phyloP scores from a whole-genome alignment of 2,888 invertebrate species.

The Penaeus monodon region DNA sequence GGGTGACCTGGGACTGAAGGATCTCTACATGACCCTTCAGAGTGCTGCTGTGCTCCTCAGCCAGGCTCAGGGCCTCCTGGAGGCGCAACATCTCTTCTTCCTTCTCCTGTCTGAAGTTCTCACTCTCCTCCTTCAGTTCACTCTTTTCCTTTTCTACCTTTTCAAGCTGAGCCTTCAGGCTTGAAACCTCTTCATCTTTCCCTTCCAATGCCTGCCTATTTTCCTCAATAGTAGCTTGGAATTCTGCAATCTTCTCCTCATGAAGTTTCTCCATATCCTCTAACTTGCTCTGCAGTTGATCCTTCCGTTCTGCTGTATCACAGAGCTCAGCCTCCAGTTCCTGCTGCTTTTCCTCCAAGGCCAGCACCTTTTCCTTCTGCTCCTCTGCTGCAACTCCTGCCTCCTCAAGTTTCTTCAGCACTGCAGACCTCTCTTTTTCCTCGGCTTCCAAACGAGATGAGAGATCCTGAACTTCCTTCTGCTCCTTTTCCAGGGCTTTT shows the following conservation, averaged over 20 bases:
- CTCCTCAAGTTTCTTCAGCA: not conserved
- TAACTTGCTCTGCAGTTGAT: not conserved
- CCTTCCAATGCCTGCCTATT: not conserved
- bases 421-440: not conserved
- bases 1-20: constrained; percentile 19
- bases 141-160: not conserved
- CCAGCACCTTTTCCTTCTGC: not conserved
- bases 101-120: constrained; percentile 1
- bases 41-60: constrained; percentile 1
- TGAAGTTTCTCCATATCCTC: not conserved
- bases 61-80: constrained; percentile 6
- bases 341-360: not conserved
- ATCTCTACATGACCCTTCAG: constrained; percentile 22
- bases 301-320: not conserved
- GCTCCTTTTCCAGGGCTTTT: not conserved
- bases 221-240: not conserved
- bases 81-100: constrained; percentile 21
- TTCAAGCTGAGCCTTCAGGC: constrained; percentile 7
- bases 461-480: not conserved
- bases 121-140: not conserved
- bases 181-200: constrained; percentile 8
- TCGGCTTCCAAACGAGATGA: not conserved
- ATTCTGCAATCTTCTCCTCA: constrained; percentile 1
- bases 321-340: not conserved
- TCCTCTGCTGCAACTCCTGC: not conserved